Evolutionary conservation across 2,113 vertebrate species (phyloP).

Genomic region (Myrmecophaga tridactyla): DNA sequence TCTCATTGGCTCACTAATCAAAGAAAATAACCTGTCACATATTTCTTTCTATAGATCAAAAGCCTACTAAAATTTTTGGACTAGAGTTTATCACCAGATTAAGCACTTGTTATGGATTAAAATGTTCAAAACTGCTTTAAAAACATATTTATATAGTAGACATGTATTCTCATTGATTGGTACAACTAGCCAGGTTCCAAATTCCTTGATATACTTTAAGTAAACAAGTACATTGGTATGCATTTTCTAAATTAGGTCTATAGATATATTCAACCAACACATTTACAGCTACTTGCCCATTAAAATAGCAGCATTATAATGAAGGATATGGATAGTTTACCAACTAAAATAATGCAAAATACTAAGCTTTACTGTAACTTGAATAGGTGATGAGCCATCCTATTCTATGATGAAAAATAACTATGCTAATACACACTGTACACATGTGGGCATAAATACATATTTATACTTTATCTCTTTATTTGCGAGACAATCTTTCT

Average conservation of each 20-base stretch:
- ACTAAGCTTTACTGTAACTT: neutral
- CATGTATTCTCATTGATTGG: slow-evolving; percentile 24
- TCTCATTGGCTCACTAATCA: slow-evolving; percentile 81
- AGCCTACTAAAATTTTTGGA: slow-evolving; percentile 63
- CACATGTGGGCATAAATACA: neutral
- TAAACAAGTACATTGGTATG: no score
- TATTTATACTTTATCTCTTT: neutral
- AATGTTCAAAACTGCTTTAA: slow-evolving; percentile 72
- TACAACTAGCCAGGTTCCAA: neutral
- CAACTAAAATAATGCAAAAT: neutral
- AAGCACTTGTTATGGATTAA: slow-evolving; percentile 73
- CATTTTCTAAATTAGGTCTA: neutral
- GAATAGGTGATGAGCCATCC: neutral
- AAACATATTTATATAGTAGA: slow-evolving; percentile 63
- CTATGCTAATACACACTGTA: neutral
- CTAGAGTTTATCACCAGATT: slow-evolving; percentile 53
- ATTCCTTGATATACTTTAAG: neutral
- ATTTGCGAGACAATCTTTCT: neutral
- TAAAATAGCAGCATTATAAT: neutral
- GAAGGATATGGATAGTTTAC: neutral
- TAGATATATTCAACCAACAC: neutral
- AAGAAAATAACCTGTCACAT: slow-evolving; percentile 73
- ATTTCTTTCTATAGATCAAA: slow-evolving; percentile 72
- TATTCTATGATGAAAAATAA: neutral
- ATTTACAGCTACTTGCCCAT: neutral